phyloP scores from a whole-genome alignment of 2,797 vertebrate species.

The Syncerus caffer region DNA sequence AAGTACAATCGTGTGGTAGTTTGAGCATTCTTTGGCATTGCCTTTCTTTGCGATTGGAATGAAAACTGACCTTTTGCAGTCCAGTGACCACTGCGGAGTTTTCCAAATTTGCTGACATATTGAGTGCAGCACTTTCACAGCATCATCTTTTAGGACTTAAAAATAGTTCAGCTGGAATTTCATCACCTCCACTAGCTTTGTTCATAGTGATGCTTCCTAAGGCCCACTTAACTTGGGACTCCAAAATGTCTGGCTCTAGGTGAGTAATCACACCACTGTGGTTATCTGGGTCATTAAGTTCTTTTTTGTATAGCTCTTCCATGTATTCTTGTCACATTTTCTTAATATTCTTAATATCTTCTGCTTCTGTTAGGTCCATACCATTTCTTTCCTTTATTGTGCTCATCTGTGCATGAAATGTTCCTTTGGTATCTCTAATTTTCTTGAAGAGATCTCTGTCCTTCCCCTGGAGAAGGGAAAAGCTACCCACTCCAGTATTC shows the following conservation, averaged over 20 bases:
- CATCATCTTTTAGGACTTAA: not conserved
- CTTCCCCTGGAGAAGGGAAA: not conserved
- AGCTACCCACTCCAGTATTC: not conserved
- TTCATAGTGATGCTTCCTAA: not conserved
- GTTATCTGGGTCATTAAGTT: not conserved
- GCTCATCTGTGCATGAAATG: not conserved
- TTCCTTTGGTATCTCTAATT: not conserved
- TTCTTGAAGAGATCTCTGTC: not conserved
- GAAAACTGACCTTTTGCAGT: not conserved
- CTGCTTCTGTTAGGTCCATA: too few species aligned
- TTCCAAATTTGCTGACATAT: not conserved
- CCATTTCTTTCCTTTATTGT: too few species aligned
- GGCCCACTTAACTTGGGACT: not conserved
- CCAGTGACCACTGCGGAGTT: not conserved
- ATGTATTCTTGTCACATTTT: not conserved
- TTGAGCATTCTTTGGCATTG: not conserved
- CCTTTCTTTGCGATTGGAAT: not conserved
- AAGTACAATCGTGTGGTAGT: not conserved
- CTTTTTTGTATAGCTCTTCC: not conserved
- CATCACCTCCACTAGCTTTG: not conserved
- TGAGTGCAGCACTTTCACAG: not conserved
- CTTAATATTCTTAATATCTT: not conserved
- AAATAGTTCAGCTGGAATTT: not conserved
- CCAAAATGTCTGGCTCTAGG: not conserved
- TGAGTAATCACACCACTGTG: not conserved